These are phyloP conservation scores for Ochropleura plecta DNA, from an alignment of 2,888 invertebrate species.

Conservation along the genomic window DNA sequence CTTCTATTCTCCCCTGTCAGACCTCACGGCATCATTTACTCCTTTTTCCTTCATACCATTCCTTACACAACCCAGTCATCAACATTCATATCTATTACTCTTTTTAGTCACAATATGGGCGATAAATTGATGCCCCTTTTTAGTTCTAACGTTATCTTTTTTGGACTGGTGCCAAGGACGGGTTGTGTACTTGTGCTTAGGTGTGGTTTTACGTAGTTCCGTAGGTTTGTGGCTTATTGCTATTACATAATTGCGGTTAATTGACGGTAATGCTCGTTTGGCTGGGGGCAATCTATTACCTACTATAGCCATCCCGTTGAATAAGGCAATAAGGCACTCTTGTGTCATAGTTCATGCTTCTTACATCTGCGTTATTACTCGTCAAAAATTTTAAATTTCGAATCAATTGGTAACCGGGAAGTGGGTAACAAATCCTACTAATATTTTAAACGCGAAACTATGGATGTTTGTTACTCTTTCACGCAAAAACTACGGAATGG, in stretches of 20 bases:
- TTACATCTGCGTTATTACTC: background rate
- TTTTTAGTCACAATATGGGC: background rate
- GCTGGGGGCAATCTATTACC: background rate
- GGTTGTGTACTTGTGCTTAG: background rate
- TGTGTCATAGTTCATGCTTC: background rate
- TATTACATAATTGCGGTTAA: slow-evolving; percentile 1
- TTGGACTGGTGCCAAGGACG: slow-evolving; percentile 15
- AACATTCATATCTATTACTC: no score
- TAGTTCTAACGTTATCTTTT: slow-evolving; percentile 10
- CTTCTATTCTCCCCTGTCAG: no score
- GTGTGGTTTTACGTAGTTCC: background rate
- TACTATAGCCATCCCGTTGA: background rate
- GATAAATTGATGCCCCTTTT: slow-evolving; percentile 11
- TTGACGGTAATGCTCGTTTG: background rate
- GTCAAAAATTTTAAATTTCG: background rate
- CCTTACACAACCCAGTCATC: no score
- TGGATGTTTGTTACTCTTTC: no score
- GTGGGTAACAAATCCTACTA: no score
- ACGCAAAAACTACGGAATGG: no score
- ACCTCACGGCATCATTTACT: no score
- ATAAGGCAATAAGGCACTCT: no score
- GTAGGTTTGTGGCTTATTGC: background rate
- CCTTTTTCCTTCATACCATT: no score
- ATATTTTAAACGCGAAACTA: no score
- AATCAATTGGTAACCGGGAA: no score